Conservation (phyloP, 2,113 vertebrate species). For the Dasyprocta punctata region DNA sequence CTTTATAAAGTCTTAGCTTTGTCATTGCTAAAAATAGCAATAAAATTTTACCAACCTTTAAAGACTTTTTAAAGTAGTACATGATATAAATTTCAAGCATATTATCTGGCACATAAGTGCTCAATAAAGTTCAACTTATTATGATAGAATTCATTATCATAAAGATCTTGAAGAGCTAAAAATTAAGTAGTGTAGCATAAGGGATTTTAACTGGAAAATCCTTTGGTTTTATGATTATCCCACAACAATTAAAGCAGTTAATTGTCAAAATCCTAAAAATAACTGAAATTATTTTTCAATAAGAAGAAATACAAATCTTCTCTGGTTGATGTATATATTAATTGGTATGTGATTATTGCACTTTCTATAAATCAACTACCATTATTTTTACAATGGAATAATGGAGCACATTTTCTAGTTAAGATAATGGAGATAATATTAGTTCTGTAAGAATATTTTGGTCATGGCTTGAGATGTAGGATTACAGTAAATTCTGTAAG, state of each 20-base stretch:
- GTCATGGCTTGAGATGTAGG: neutral
- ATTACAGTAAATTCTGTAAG: neutral
- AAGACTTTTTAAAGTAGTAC: neutral
- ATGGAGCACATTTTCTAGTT: neutral
- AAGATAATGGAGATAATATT: neutral
- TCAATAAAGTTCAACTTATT: conserved; percentile 8
- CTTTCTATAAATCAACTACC: neutral
- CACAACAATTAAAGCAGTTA: neutral
- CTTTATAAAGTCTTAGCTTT: neutral
- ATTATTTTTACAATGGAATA: neutral
- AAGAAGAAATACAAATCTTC: neutral
- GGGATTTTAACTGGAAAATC: neutral
- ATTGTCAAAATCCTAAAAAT: conserved; percentile 33
- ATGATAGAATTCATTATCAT: neutral
- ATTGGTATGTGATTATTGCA: neutral
- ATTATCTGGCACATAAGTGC: neutral
- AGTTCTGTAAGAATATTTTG: neutral
- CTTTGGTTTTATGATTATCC: conserved; percentile 6
- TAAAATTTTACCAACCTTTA: neutral
- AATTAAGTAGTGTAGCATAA: neutral
- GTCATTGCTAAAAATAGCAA: neutral
- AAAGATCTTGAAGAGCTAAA: conserved; percentile 21
- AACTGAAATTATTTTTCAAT: neutral
- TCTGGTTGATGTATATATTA: neutral
- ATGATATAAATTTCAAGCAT: neutral